A percentile compares a stretch with the other conserved stretches of the same genome.
These are phyloP conservation scores for Polydrusus tereticollis DNA, from an alignment of 2,888 invertebrate genomes.

Conservation along the genomic window DNA sequence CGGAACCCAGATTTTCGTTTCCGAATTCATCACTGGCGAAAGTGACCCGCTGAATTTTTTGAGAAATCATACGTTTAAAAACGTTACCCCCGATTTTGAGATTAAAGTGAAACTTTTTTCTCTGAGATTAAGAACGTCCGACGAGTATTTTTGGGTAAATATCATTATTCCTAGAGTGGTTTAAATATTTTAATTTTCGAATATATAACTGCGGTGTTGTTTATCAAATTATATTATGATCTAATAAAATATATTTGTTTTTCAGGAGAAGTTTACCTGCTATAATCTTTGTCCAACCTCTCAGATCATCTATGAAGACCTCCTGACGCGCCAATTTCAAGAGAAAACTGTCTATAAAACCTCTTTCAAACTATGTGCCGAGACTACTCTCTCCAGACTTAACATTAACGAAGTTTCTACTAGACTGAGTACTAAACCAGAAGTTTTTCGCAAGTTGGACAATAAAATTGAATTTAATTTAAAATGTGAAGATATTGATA, in stretches of 20 bases:
- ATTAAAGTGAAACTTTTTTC: conserved; percentile 68
- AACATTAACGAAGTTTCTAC: conserved; percentile 39
- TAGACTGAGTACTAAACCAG: background rate
- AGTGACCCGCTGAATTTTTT: conserved; percentile 55
- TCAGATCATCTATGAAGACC: conserved; percentile 54
- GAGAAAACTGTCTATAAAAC: conserved; percentile 52
- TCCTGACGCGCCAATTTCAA: conserved; percentile 51
- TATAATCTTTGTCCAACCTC: conserved; percentile 45
- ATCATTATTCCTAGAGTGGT: too few species aligned
- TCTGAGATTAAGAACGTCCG: conserved; percentile 54
- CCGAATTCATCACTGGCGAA: conserved; percentile 54
- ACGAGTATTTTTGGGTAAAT: conserved; percentile 40
- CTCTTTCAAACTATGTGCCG: conserved; percentile 52
- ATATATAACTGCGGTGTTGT: too few species aligned
- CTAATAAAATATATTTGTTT: background rate
- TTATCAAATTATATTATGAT: background rate
- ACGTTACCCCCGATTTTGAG: conserved; percentile 63
- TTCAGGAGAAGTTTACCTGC: conserved; percentile 30
- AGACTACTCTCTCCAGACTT: conserved; percentile 45
- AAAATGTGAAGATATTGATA: conserved; percentile 41
- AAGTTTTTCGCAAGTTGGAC: conserved; percentile 29
- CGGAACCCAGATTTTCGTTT: conserved; percentile 57
- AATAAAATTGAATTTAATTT: conserved; percentile 39
- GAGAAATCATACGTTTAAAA: conserved; percentile 60
- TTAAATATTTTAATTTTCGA: too few species aligned